Evolutionary conservation across 2,888 invertebrate genomes (phyloP).

Genomic region (Malacosoma neustria): DNA sequence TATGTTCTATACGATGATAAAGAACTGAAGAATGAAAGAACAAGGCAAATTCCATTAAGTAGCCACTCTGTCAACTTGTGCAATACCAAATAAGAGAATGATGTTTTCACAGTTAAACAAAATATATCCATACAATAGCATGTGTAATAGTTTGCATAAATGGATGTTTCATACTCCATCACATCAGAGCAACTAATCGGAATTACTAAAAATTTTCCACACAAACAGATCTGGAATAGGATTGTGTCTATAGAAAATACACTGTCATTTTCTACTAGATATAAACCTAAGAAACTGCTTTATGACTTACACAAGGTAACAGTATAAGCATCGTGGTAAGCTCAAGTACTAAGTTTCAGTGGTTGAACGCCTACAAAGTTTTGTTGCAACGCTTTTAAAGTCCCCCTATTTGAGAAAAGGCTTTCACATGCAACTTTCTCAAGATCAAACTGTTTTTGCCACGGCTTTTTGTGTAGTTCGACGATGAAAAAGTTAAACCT

Average conservation of each 20-base stretch:
- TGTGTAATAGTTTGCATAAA: no score
- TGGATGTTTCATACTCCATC: not conserved
- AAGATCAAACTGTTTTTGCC: not conserved
- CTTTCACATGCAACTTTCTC: not conserved
- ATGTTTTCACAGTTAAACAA: no score
- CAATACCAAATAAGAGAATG: no score
- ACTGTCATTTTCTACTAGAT: no score
- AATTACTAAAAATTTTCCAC: not conserved
- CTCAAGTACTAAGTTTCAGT: conserved; percentile 28
- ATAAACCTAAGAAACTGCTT: no score
- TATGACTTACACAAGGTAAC: no score
- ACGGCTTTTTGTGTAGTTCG: not conserved
- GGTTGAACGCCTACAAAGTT: conserved; percentile 20
- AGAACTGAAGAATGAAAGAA: no score
- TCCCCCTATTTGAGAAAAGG: not conserved
- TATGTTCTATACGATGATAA: no score
- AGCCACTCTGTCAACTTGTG: no score
- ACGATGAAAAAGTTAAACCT: not conserved
- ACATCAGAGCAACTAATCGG: not conserved
- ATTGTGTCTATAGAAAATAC: no score
- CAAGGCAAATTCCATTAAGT: no score
- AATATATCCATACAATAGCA: no score
- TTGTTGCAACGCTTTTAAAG: conserved; percentile 26
- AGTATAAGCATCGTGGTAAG: conserved; percentile 6
- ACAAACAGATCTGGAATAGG: conserved; percentile 1